A percentile compares a stretch with the other conserved stretches of the same genome.
Conservation (phyloP, 2,888 invertebrate genomes). For the Molorchus minor region DNA sequence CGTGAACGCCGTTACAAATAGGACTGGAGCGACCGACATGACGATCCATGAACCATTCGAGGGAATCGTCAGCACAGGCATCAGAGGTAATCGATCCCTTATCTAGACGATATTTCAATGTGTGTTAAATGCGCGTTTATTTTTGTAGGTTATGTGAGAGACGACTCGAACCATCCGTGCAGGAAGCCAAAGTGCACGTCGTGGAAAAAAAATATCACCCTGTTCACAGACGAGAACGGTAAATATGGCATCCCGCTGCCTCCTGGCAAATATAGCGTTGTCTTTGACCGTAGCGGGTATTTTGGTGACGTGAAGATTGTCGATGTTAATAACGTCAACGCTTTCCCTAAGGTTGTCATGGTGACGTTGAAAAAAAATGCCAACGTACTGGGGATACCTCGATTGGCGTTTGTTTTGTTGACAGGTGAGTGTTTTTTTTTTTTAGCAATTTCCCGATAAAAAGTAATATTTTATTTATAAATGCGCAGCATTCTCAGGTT, state of each 20-base stretch:
- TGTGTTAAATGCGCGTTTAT: constrained; percentile 4
- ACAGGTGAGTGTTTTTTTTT: constrained; percentile 65
- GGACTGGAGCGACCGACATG: constrained; percentile 29
- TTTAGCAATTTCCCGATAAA: constrained; percentile 1
- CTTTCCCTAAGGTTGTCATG: constrained; percentile 68
- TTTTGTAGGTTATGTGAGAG: constrained; percentile 68
- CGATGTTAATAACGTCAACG: constrained; percentile 53
- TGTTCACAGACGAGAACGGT: constrained; percentile 61
- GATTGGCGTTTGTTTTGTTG: constrained; percentile 78
- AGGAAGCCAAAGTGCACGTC: too few species aligned
- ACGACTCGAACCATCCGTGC: constrained; percentile 68
- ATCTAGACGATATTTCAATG: too few species aligned
- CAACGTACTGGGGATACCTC: constrained; percentile 77
- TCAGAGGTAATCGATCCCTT: too few species aligned
- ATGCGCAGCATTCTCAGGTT: too few species aligned
- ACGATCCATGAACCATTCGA: constrained; percentile 43
- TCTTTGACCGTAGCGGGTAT: constrained; percentile 70
- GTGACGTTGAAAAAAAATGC: constrained; percentile 75
- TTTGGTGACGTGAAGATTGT: constrained; percentile 65
- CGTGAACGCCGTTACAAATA: constrained; percentile 18
- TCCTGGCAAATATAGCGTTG: constrained; percentile 65
- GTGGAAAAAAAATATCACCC: constrained; percentile 60
- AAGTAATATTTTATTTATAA: too few species aligned
- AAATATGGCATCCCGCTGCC: constrained; percentile 65
- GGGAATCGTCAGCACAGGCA: constrained; percentile 44